Evolutionary conservation across 1,140 invertebrate species (phyloP).

Genomic region (Cyclargus thomasi): DNA sequence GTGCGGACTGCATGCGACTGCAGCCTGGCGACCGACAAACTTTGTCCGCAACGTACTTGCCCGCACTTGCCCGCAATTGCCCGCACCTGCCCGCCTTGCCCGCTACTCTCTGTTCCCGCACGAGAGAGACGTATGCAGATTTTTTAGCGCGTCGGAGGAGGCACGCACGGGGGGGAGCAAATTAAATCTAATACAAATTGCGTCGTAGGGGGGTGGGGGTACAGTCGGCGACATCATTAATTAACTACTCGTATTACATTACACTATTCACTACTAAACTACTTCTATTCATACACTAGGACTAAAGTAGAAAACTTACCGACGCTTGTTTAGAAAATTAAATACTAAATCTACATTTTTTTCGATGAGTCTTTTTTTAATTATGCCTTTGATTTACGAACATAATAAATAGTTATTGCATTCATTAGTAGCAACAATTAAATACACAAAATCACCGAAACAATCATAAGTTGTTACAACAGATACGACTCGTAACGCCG

Average conservation of each 20-base stretch:
- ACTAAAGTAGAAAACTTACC: no score
- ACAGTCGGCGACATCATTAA: conserved; percentile 41
- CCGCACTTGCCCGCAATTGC: not conserved
- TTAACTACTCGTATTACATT: conserved; percentile 30
- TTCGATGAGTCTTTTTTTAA: no score
- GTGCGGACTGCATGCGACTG: conserved; percentile 38
- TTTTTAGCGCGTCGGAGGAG: conserved; percentile 43
- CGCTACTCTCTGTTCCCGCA: not conserved
- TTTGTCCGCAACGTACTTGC: conserved; percentile 19
- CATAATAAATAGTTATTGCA: not conserved
- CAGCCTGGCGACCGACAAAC: conserved; percentile 38
- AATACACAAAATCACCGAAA: not conserved
- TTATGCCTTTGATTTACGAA: no score
- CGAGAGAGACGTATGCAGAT: conserved; percentile 48
- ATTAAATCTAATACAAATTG: conserved; percentile 76
- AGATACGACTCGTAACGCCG: not conserved
- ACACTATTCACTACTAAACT: not conserved
- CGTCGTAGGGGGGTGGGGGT: conserved; percentile 62
- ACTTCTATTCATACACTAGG: no score
- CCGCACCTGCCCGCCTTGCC: not conserved
- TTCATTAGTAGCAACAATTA: not conserved
- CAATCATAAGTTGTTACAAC: not conserved
- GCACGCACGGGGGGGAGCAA: conserved; percentile 49
- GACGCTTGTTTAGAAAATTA: no score
- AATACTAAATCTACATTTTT: no score